A percentile compares a stretch with the other conserved stretches of the same genome.
Conservation (phyloP, 2,797 vertebrate genomes). For the Sandelia bainsii region DNA sequence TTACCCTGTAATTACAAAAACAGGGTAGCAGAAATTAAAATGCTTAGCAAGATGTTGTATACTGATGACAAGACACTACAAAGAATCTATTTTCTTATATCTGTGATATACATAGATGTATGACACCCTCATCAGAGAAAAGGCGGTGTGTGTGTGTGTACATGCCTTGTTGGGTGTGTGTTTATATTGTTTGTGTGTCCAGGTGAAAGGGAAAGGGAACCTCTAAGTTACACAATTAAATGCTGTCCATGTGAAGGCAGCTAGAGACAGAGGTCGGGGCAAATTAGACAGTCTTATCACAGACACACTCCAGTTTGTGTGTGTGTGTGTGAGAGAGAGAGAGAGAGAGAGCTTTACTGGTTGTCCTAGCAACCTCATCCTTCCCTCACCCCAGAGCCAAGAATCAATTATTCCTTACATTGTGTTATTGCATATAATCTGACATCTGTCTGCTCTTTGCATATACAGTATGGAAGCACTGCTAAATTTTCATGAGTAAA, state of each 20-base stretch:
- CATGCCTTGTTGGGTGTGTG: conserved; percentile 1
- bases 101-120: not conserved
- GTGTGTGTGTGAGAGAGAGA: conserved; percentile 1
- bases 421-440: conserved; percentile 70
- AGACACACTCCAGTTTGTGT: not conserved
- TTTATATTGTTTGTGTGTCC: conserved; percentile 17
- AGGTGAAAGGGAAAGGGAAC: conserved; percentile 5
- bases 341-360: conserved; percentile 26
- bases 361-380: conserved; percentile 69
- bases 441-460: conserved; percentile 46
- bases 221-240: conserved; percentile 51
- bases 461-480: conserved; percentile 24
- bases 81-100: not conserved
- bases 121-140: not conserved
- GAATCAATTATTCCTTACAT: conserved; percentile 75
- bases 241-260: conserved; percentile 29
- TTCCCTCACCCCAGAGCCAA: conserved; percentile 40
- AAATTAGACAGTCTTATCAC: conserved; percentile 53
- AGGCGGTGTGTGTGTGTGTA: not conserved
- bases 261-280: conserved; percentile 22
- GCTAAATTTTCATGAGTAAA: conserved; percentile 24
- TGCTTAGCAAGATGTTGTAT: conserved; percentile 33
- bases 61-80: not conserved
- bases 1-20: conserved; percentile 51
- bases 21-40: conserved; percentile 44